Percentiles rank a stretch among this genome's conserved stretches.
Conservation (phyloP, 2,888 invertebrate species). For the Scaptomyza tumidula region DNA sequence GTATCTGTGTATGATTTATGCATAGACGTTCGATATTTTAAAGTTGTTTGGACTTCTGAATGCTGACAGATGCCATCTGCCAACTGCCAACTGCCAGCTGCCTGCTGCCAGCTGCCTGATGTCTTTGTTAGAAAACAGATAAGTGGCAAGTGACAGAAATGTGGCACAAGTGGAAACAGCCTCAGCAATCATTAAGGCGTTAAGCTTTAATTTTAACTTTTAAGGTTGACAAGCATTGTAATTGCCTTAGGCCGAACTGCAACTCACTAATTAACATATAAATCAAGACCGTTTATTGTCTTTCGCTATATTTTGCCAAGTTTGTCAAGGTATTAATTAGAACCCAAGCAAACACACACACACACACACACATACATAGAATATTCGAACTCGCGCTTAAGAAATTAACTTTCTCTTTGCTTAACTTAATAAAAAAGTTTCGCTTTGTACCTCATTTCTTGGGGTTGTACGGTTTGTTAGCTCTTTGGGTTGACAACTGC, state of each 20-base stretch:
- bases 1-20: conserved; percentile 66
- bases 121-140: conserved; percentile 1
- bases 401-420: conserved; percentile 64
- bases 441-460: conserved; percentile 18
- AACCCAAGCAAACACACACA: conserved; percentile 2
- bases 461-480: background rate
- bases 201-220: conserved; percentile 23
- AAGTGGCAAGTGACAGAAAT: conserved; percentile 21
- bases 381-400: conserved; percentile 25
- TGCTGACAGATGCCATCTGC: conserved; percentile 1
- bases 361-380: background rate
- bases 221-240: conserved; percentile 38
- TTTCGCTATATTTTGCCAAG: conserved; percentile 26
- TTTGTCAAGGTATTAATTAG: conserved; percentile 69
- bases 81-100: background rate
- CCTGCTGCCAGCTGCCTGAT: conserved; percentile 4
- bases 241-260: conserved; percentile 24
- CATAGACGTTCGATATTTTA: conserved; percentile 55
- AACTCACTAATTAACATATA: conserved; percentile 69
- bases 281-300: conserved; percentile 60
- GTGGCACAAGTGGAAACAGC: conserved; percentile 20
- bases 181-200: conserved; percentile 18
- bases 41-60: conserved; percentile 31
- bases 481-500: conserved; percentile 26
- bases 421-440: conserved; percentile 77